phyloP scores from a whole-genome alignment of 2,797 vertebrate genomes.

The Notolabrus celidotus region DNA sequence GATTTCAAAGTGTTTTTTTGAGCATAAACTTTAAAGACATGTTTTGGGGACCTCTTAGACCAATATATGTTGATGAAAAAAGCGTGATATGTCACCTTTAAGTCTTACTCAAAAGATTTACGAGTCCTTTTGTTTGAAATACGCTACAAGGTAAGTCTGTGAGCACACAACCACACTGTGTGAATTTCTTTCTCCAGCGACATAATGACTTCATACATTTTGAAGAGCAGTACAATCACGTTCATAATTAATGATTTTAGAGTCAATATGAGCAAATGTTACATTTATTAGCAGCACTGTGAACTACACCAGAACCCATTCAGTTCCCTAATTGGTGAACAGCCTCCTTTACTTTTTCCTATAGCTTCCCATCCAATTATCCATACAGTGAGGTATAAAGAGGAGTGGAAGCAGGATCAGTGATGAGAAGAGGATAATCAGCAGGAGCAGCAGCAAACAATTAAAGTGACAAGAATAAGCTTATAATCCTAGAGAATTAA shows the following conservation, averaged over 20 bases:
- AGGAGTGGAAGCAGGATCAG: background rate
- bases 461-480: background rate
- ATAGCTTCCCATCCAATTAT: slow-evolving; percentile 30
- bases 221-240: background rate
- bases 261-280: background rate
- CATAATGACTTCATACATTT: background rate
- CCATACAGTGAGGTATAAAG: background rate
- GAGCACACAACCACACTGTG: background rate
- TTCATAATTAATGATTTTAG: background rate
- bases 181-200: background rate
- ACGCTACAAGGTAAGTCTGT: no score
- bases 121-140: background rate
- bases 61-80: no score
- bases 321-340: slow-evolving; percentile 2
- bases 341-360: background rate
- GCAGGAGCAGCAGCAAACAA: slow-evolving; percentile 19
- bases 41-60: no score
- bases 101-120: no score
- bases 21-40: no score
- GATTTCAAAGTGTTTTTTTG: no score
- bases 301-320: background rate
- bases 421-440: slow-evolving; percentile 36
- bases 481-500: slow-evolving; percentile 42
- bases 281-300: background rate
- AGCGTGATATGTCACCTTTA: no score